phyloP scores from a whole-genome alignment of 1,140 invertebrate genomes.

The Harpegnathos saltator region DNA sequence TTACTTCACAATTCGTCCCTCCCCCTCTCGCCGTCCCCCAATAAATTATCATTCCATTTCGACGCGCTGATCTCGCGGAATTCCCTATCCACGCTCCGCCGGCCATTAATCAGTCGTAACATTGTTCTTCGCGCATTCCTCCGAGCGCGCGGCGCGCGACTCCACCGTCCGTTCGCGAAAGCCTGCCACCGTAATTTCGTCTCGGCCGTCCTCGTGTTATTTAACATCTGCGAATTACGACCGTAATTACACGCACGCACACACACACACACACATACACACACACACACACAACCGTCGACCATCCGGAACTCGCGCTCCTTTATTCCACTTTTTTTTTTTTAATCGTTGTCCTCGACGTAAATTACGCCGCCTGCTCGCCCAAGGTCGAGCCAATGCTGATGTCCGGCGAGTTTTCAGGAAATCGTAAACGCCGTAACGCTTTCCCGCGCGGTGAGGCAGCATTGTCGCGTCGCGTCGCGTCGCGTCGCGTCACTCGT shows the following conservation, averaged over 20 bases:
- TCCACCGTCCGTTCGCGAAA: constrained; percentile 5
- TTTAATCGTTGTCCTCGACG: not conserved
- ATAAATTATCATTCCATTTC: constrained; percentile 49
- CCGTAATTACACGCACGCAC: not conserved
- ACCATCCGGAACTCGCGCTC: constrained; percentile 10
- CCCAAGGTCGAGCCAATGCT: not conserved
- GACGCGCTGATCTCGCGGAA: constrained; percentile 18
- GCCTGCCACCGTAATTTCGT: constrained; percentile 10
- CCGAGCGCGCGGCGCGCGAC: not conserved
- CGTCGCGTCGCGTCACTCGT: not conserved
- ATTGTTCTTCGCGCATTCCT: constrained; percentile 57
- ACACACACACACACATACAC: not conserved
- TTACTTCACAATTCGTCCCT: constrained; percentile 28
- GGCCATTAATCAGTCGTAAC: constrained; percentile 63
- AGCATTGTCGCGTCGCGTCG: too few relatives aligned
- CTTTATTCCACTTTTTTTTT: not conserved
- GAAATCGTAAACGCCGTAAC: constrained; percentile 9
- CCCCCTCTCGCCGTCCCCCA: not conserved
- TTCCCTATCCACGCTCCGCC: constrained; percentile 33
- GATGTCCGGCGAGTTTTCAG: not conserved
- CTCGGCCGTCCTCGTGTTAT: not conserved
- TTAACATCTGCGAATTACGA: constrained; percentile 15
- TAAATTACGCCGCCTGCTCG: not conserved
- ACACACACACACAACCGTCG: not conserved
- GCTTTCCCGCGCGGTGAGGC: not conserved